A percentile compares a stretch with the other conserved stretches of the same genome.
phyloP scores from a whole-genome alignment of 2,797 vertebrate species.

The Tragelaphus oryx region DNA sequence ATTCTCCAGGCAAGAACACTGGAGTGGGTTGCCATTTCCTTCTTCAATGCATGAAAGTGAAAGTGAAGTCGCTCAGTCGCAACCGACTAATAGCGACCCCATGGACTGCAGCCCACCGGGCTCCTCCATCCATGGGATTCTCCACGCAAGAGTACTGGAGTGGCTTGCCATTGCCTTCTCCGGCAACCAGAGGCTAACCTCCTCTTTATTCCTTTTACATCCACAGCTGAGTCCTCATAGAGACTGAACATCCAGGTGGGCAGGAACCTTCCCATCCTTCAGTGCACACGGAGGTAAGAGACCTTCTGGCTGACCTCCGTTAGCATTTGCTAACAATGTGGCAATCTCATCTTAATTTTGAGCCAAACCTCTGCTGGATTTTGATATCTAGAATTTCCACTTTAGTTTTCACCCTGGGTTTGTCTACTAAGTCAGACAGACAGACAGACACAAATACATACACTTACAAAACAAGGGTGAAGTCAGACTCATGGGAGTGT shows the following conservation, averaged over 20 bases:
- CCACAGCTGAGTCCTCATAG: neutral
- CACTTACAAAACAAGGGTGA: neutral
- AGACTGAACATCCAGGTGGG: neutral
- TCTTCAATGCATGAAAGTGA: no score
- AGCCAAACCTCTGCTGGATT: constrained; percentile 6
- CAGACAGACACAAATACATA: neutral
- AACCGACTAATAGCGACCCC: no score
- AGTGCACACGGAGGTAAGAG: accelerated
- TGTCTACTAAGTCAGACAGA: neutral
- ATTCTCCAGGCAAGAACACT: no score
- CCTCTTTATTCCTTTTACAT: neutral
- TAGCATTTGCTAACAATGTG: neutral
- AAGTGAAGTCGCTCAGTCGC: no score
- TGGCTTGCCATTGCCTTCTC: no score
- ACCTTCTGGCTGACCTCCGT: neutral
- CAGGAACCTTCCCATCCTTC: neutral
- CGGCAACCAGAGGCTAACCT: neutral
- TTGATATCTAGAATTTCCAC: constrained; percentile 15
- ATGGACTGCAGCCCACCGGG: no score
- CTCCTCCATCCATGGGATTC: no score
- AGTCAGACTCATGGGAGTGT: neutral
- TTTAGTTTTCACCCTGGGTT: neutral
- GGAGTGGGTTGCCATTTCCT: no score
- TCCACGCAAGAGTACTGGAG: no score
- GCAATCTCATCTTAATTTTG: neutral